A percentile compares a stretch with the other conserved stretches of the same genome.
phyloP scores from a whole-genome alignment of 2,888 invertebrate genomes.

The Artemia sinica region DNA sequence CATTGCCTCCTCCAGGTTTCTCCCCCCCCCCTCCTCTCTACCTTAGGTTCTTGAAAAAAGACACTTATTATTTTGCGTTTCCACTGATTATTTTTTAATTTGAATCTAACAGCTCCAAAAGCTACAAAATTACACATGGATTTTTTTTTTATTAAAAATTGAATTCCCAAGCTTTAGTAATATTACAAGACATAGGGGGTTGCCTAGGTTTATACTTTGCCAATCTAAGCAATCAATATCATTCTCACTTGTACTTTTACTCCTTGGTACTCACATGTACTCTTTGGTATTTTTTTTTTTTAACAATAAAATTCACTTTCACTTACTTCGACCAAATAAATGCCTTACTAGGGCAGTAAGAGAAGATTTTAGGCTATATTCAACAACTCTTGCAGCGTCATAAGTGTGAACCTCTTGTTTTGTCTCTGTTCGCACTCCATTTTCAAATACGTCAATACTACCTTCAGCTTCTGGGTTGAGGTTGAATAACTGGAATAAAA shows the following conservation, averaged over 20 bases:
- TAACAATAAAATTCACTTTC: conserved; percentile 17
- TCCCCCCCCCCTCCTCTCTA: too few relatives aligned
- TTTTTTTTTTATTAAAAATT: neutral
- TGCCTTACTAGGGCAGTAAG: conserved; percentile 51
- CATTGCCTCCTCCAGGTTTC: too few relatives aligned
- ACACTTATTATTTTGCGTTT: too few relatives aligned
- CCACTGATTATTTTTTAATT: too few relatives aligned
- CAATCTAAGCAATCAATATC: too few relatives aligned
- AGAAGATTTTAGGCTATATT: conserved; percentile 60
- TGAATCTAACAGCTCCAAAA: too few relatives aligned
- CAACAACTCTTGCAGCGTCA: conserved; percentile 70
- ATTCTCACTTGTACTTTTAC: neutral
- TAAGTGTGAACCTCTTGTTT: conserved; percentile 73
- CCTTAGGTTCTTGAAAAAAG: too few relatives aligned
- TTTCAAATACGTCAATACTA: conserved; percentile 45
- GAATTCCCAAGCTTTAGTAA: neutral
- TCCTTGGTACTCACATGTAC: neutral
- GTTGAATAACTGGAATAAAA: conserved; percentile 19
- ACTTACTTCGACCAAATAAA: conserved; percentile 55
- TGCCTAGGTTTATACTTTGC: neutral
- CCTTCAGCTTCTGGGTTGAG: conserved; percentile 15
- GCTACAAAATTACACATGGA: too few relatives aligned
- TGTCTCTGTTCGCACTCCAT: conserved; percentile 33
- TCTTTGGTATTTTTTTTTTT: too few relatives aligned
- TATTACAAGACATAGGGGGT: neutral